Base-by-base conservation (phyloP, 2,888 invertebrate genomes). In the Cephus runcator region DNA sequence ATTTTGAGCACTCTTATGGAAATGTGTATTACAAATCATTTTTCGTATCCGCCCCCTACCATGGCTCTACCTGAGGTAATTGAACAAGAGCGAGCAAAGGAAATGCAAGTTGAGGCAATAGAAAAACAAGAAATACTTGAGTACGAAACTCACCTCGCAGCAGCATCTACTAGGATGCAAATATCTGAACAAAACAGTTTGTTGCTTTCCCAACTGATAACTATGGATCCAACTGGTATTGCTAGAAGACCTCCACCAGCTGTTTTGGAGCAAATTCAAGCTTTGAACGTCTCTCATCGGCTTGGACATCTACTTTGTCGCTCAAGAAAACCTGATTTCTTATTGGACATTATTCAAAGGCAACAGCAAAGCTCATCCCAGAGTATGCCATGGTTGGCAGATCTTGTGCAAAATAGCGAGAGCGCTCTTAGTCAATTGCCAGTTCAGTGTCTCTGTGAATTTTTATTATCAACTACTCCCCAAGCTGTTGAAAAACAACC, bases 391-490 rank as follows among this genome's bases (percentile, higher is more conserved):
- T 99, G 99, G 99, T 93, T 99, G 81, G 98, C 98, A 12, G 98
- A 98, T 90, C 93, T 99, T 80, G 97, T 99, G 23, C 96, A 98
- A 86, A 97, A 96, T 85, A 97, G 97, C 83, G 98, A 98, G 88
- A 96, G 97, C 1, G 96, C 97, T 31, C 93, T 96, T 69, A 94
- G 97, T 88, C 97, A 98, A 85, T 93, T 99, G 33, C 99, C 99
- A 0, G 98, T 99, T n/a, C 98, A 98, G 89, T 99, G 98, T 90
- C 93, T 99, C 75, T 99, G 99, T 93, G 99, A 99, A 93, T 98
- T 98, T 92, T 93, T 99, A 75, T 94, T 98, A 2, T 94, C 95
- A 81, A 91, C 92, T 23, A 94, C 94, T 77, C 88, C 94, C 69
- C 94, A 95, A 82, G 92, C 94, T 0, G 93, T 93, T 3, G 94